Evolutionary conservation across 1,140 invertebrate genomes (phyloP).

Genomic region (Drosophila gunungcola): DNA sequence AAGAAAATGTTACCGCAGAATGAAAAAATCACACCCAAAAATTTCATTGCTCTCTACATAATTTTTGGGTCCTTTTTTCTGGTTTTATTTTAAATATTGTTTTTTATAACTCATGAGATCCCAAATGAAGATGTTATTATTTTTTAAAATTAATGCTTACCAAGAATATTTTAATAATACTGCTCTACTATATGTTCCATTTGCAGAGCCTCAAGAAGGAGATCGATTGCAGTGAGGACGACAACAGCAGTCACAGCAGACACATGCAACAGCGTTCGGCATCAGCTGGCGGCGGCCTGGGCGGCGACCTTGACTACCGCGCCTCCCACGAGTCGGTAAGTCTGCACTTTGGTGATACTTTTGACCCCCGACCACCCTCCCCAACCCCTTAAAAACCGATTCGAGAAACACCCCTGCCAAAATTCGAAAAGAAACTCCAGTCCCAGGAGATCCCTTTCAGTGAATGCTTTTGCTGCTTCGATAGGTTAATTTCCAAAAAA

Average conservation of each 20-base stretch:
- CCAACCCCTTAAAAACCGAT: not conserved
- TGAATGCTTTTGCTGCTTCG: slow-evolving; percentile 82
- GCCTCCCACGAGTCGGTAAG: slow-evolving; percentile 93
- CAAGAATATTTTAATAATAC: too few species aligned
- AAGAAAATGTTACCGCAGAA: too few species aligned
- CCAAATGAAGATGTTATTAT: too few species aligned
- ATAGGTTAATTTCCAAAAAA: slow-evolving; percentile 51
- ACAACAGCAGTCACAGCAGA: slow-evolving; percentile 87
- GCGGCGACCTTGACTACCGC: slow-evolving; percentile 91
- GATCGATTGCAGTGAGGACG: slow-evolving; percentile 91
- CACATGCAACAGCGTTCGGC: slow-evolving; percentile 86
- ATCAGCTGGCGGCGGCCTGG: slow-evolving; percentile 89
- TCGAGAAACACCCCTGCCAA: slow-evolving; percentile 18
- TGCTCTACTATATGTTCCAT: not conserved
- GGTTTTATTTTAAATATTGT: too few species aligned
- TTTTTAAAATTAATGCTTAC: too few species aligned
- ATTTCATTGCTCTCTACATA: too few species aligned
- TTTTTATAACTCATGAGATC: too few species aligned
- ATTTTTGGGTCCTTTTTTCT: too few species aligned
- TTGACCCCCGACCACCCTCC: not conserved
- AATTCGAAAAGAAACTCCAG: slow-evolving; percentile 14
- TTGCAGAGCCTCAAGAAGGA: slow-evolving; percentile 94
- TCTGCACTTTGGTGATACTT: slow-evolving; percentile 58
- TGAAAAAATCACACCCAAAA: too few species aligned
- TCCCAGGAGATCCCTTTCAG: slow-evolving; percentile 56